Evolutionary conservation across 2,888 invertebrate species (phyloP), one percentile per base, ranked within the genome.

Genomic region (Sialis lutaria): DNA sequence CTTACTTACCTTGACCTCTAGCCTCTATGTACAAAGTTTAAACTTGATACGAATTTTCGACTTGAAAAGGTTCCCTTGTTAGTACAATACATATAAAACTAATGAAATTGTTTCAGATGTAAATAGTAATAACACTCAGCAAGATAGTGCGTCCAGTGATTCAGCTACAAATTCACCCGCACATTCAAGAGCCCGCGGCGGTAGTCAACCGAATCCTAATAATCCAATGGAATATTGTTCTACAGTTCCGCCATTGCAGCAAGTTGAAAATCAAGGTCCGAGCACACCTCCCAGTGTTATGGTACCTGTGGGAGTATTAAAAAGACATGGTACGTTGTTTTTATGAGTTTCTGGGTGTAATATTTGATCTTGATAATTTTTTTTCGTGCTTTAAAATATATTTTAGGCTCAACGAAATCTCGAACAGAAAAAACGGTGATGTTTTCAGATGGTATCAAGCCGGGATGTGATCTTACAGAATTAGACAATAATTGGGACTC

Each of bases 141-240:
- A 54, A 45, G 58, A 6, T 60, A 60, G 33, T 49, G 56, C 5
- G 9, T 59, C 61, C 1, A 58, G 59, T 12, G 57, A 56, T 10
- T 48, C 52, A 1, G 49, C 53, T 6, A 47, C 52, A 2, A 59
- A 58, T 50, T 58, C 59, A 1, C 59, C 60, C 0, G 44, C 35
- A 30, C 40, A 32, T 47, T 33, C 35, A 41, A 32, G 48, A 33
- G 51, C 54, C 6, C 58, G 51, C 22, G 62, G 61, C 50, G 67
- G 71, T 53, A 34, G 40, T 34, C 72, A 74, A 50, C 83, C 86
- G 44, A 84, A 87, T 67, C 87, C 87, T 45, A 85, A 85, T 65
- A 87, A 88, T 66, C 87, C 88, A 42, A 79, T 81, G 74, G 87
- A 88, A 64, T 88, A 88, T 65, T 87, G 87, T 66, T 85, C 85